Conservation (phyloP, 2,797 vertebrate genomes). For the Amazona finschi region DNA sequence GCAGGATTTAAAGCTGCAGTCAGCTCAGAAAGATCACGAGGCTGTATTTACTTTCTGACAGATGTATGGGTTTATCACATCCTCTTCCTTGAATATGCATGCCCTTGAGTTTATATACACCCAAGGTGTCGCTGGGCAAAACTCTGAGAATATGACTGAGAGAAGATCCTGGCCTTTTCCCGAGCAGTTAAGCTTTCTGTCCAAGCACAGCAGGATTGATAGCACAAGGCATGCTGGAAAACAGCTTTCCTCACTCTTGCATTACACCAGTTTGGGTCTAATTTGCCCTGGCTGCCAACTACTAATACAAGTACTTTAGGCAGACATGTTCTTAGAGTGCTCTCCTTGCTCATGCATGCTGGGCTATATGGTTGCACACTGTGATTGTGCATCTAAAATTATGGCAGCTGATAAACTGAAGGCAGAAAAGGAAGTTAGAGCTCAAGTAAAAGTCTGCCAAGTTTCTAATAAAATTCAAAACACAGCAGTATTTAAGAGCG, state of each 20-base stretch:
- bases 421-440: slow-evolving; percentile 41
- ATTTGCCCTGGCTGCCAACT: slow-evolving; percentile 5
- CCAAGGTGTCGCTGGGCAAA: neutral
- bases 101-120: neutral
- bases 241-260: neutral
- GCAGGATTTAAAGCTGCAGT: neutral
- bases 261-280: neutral
- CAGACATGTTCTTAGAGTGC: neutral
- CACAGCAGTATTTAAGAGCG: slow-evolving; percentile 58
- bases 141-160: fast-evolving
- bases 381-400: slow-evolving; percentile 42
- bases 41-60: slow-evolving; percentile 9
- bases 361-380: neutral
- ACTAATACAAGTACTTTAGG: neutral
- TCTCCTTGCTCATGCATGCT: neutral
- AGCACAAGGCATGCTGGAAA: neutral
- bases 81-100: neutral
- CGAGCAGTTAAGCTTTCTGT: neutral
- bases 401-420: slow-evolving; percentile 60
- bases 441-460: slow-evolving; percentile 56
- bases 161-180: neutral
- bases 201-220: neutral
- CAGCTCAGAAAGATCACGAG: neutral
- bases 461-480: slow-evolving; percentile 67
- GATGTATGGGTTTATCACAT: neutral